A percentile compares a stretch with the other conserved stretches of the same genome.
These are phyloP conservation scores for Empidonax traillii DNA, from an alignment of 2,113 vertebrate species.

Conservation along the genomic window DNA sequence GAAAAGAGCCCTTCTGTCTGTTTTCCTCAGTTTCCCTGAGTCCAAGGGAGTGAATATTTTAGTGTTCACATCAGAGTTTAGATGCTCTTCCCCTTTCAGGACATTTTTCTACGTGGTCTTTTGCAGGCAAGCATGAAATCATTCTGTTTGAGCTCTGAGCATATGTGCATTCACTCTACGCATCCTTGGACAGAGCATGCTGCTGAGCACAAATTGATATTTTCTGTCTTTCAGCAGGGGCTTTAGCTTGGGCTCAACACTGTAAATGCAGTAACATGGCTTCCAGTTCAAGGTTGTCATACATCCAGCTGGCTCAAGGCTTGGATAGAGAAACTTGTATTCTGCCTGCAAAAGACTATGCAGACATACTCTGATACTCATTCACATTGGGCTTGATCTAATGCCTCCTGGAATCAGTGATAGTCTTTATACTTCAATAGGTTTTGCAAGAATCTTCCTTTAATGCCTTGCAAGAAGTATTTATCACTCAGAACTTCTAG, in stretches of 20 bases:
- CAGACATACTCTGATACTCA: constrained; percentile 47
- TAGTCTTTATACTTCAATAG: constrained; percentile 32
- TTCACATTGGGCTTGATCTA: constrained; percentile 50
- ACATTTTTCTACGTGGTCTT: constrained; percentile 36
- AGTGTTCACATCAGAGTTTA: not conserved
- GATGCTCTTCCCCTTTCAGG: not conserved
- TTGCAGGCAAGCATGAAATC: constrained; percentile 41
- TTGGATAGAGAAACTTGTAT: constrained; percentile 16
- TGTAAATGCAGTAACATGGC: constrained; percentile 41
- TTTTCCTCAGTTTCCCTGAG: constrained; percentile 25
- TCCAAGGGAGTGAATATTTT: not conserved
- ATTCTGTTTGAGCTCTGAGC: not conserved
- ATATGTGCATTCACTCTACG: not conserved
- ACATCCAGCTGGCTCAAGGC: constrained; percentile 49
- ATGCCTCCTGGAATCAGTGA: constrained; percentile 32
- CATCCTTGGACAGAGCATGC: constrained; percentile 6
- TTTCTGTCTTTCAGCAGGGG: constrained; percentile 50
- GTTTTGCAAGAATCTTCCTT: constrained; percentile 33
- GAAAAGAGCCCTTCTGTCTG: not conserved
- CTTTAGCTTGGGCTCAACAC: constrained; percentile 3
- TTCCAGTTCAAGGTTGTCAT: constrained; percentile 49
- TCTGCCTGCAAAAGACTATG: constrained; percentile 46
- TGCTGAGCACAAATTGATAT: constrained; percentile 43
- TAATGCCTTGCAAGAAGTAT: not conserved
- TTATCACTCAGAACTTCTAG: constrained; percentile 27